These are phyloP conservation scores for Myzus persicae DNA, from an alignment of 1,140 invertebrate species.

Conservation along the genomic window DNA sequence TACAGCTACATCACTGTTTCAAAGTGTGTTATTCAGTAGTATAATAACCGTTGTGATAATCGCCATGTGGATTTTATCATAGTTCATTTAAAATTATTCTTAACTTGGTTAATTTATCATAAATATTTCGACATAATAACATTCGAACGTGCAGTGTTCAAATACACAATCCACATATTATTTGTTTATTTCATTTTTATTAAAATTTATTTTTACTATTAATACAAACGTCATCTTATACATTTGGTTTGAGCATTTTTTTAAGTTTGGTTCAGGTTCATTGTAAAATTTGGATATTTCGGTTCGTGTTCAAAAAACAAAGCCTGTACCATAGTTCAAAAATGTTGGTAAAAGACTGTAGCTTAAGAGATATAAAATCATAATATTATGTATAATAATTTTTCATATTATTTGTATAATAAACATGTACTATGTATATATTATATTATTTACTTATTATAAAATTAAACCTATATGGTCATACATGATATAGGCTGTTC, in stretches of 20 bases:
- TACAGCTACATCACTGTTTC: background rate
- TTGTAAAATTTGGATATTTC: background rate
- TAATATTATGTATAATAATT: background rate
- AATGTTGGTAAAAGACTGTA: background rate
- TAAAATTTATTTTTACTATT: too few species aligned
- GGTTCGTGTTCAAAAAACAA: background rate
- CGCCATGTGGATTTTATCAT: background rate
- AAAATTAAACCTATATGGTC: background rate
- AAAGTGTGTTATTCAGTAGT: background rate
- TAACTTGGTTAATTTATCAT: too few species aligned
- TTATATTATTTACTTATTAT: too few species aligned
- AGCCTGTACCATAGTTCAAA: background rate
- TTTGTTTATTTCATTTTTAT: too few species aligned
- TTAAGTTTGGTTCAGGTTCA: background rate
- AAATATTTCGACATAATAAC: too few species aligned
- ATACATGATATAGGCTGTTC: conserved; percentile 77
- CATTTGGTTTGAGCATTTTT: too few species aligned
- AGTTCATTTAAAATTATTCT: background rate
- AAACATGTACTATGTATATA: too few species aligned
- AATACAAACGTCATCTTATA: too few species aligned
- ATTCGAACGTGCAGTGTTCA: too few species aligned
- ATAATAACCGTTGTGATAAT: background rate
- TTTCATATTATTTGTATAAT: too few species aligned
- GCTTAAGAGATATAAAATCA: background rate
- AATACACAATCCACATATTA: too few species aligned